Conservation (phyloP, 1,140 invertebrate genomes). For the Eriosoma lanigerum region DNA sequence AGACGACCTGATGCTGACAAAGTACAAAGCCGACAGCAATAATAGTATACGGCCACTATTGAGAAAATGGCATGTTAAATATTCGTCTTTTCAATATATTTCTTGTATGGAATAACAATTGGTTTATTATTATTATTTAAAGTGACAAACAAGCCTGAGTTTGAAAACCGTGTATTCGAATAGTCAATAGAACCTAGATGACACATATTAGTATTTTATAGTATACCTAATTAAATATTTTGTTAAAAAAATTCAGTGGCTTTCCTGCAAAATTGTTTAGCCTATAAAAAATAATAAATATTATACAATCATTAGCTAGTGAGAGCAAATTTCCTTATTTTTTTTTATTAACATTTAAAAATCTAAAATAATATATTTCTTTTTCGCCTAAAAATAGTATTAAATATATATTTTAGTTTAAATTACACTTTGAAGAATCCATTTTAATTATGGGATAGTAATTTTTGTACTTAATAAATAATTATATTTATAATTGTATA, state of each 20-base stretch:
- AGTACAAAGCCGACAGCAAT: slow-evolving; percentile 22
- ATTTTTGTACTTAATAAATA: too few relatives aligned
- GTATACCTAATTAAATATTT: too few relatives aligned
- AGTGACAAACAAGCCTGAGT: not conserved
- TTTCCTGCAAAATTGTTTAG: not conserved
- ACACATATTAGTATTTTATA: not conserved
- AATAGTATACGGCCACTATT: slow-evolving; percentile 22
- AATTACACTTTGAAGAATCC: too few relatives aligned
- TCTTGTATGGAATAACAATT: slow-evolving; percentile 23
- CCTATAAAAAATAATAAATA: not conserved
- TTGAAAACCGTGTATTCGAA: not conserved
- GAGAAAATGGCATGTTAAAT: slow-evolving; percentile 32
- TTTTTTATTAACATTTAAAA: too few relatives aligned
- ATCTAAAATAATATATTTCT: too few relatives aligned
- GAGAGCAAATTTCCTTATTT: too few relatives aligned
- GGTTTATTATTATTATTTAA: not conserved
- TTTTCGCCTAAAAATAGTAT: too few relatives aligned
- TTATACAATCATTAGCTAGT: too few relatives aligned
- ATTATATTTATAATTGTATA: too few relatives aligned
- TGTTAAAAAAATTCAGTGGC: not conserved
- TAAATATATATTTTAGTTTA: too few relatives aligned
- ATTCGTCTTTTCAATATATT: slow-evolving; percentile 1
- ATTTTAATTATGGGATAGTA: too few relatives aligned
- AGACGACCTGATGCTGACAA: slow-evolving; percentile 25
- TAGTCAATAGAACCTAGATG: not conserved